Percentiles rank a stretch among this genome's conserved stretches.
Evolutionary conservation across 2,113 vertebrate genomes (phyloP).

Genomic region (Sorex araneus): DNA sequence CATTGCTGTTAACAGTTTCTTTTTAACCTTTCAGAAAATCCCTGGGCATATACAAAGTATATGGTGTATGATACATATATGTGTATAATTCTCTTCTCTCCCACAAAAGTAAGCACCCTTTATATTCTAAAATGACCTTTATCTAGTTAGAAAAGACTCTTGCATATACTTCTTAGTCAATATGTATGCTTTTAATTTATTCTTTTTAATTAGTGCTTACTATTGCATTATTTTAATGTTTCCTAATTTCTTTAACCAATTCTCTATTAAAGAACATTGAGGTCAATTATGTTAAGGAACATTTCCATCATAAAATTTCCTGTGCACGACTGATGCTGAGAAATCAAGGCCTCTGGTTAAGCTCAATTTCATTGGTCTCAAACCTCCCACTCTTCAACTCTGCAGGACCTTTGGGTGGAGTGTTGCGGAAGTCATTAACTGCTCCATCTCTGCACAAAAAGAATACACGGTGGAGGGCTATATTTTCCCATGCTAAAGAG

Average conservation of each 20-base stretch:
- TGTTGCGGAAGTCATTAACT: too few relatives aligned
- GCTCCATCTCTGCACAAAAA: not conserved
- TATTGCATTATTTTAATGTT: slow-evolving; percentile 11
- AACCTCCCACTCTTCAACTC: not conserved
- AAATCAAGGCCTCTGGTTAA: not conserved
- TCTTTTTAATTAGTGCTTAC: slow-evolving; percentile 46
- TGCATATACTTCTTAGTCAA: too few relatives aligned
- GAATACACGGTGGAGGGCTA: not conserved
- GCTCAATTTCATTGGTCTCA: not conserved
- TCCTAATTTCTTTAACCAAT: slow-evolving; percentile 39
- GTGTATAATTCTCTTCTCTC: not conserved
- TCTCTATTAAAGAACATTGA: slow-evolving; percentile 18
- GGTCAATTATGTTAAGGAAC: slow-evolving; percentile 21
- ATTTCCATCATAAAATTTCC: slow-evolving; percentile 56
- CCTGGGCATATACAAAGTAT: not conserved
- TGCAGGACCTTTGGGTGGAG: not conserved
- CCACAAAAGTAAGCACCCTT: too few relatives aligned
- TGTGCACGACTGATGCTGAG: slow-evolving; percentile 49
- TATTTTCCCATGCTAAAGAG: not conserved
- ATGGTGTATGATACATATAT: not conserved
- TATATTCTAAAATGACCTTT: too few relatives aligned
- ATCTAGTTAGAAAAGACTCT: too few relatives aligned
- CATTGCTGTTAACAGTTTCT: slow-evolving; percentile 28
- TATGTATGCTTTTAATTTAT: not conserved
- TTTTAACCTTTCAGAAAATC: slow-evolving; percentile 50